Evolutionary conservation across 2,113 vertebrate species (phyloP), one percentile per base, ranked within the genome.

Genomic region (Nerophis ophidion): DNA sequence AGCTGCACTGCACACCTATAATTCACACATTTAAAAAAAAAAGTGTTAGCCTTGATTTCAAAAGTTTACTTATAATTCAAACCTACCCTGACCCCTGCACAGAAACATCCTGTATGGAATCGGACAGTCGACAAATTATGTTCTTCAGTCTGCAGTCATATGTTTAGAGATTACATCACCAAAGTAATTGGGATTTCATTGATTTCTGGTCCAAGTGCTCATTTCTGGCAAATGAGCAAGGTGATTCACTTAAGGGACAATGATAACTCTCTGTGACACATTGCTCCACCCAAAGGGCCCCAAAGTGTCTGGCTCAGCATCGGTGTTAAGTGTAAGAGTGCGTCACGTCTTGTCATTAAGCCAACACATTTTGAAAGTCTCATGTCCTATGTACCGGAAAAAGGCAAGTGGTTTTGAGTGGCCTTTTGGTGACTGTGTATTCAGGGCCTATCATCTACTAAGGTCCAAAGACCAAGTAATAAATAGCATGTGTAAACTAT

Each of bases 171-270:
- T 63, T 48, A 65, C 58, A 66, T 60, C 48, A 46, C 19, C 10
- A 14, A 11, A 68, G 70, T 72, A 81, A 85, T 78, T 79, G 70
- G 79, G 72, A 76, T 70, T 64, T 71, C 72, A 87, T 89, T 84
- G 88, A 90, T 87, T 84, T 78, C 68, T 76, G 71, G 82, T 75
- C 80, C 61, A 61, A 79, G 78, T 55, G 63, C 72, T 82, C 81
- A 83, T 84, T 72, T 78, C 77, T 58, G 69, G 56, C 74, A 76
- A 77, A 80, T 85, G 70, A 83, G 76, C 64, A 75, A 61, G 74
- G 73, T 72, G 74, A 78, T 81, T 83, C 77, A 77, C 77, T 84
- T 74, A 81, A 62, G 51, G 75, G 66, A 71, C 69, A 54, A 79
- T 65, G 72, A 80, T 83, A 74, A 87, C 85, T 81, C 80, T 77